Conservation (phyloP, 1,140 invertebrate species). For the Pinna nobilis region DNA sequence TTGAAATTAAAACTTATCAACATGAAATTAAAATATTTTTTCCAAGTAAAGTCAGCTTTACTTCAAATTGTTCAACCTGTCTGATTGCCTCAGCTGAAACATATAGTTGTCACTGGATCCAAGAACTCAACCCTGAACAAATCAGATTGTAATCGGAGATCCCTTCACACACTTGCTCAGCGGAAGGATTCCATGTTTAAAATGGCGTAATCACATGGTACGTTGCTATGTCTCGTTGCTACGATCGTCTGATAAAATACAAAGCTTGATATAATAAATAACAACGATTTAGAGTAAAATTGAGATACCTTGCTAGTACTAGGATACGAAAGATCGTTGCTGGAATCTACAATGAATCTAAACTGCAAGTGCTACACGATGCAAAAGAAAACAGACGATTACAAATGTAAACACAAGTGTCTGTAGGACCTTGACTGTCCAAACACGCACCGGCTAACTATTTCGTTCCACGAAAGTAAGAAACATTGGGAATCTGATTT, state of each 20-base stretch:
- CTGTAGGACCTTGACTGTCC: no score
- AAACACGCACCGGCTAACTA: no score
- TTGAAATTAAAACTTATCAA: neutral
- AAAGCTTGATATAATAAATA: neutral
- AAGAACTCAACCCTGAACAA: neutral
- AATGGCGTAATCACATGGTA: constrained; percentile 45
- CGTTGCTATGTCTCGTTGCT: constrained; percentile 41
- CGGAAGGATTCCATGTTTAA: no score
- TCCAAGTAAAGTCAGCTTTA: neutral
- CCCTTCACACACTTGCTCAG: neutral
- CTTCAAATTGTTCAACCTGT: neutral
- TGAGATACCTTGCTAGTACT: no score
- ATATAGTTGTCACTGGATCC: neutral
- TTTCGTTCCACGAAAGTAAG: no score
- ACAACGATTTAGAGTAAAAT: neutral
- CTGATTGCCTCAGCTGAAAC: neutral
- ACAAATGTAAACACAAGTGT: no score
- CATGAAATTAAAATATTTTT: neutral
- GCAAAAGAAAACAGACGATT: no score
- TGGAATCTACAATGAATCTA: no score
- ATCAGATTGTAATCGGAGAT: neutral
- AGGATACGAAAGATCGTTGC: no score
- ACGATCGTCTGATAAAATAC: neutral
- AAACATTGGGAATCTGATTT: no score
- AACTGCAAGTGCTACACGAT: no score